Evolutionary conservation across 2,113 vertebrate genomes (phyloP).

Genomic region (Paraplagusia blochii): DNA sequence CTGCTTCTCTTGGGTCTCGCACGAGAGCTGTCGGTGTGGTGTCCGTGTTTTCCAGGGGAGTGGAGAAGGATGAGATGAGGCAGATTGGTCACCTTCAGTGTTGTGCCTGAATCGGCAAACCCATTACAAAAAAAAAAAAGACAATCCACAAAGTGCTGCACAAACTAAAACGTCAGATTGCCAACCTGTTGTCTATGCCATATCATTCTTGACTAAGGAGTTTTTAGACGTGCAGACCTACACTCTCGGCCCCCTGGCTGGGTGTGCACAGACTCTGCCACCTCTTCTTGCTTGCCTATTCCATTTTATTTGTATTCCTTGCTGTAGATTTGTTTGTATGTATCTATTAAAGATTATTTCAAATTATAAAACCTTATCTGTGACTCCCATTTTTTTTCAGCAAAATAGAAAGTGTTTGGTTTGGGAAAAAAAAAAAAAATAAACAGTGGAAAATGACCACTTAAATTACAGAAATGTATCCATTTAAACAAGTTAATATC

Average conservation of each 20-base stretch:
- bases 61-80: background rate
- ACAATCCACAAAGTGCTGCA: constrained; percentile 65
- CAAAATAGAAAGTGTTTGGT: background rate
- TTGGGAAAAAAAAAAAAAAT: too few species aligned
- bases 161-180: constrained; percentile 49
- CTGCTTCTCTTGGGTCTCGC: constrained; percentile 31
- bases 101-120: constrained; percentile 58
- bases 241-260: constrained; percentile 46
- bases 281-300: constrained; percentile 77
- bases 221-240: constrained; percentile 61
- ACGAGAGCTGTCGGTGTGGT: constrained; percentile 39
- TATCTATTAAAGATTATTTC: constrained; percentile 91
- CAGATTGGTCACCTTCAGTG: constrained; percentile 57
- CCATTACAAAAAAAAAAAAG: constrained; percentile 32
- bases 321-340: constrained; percentile 85
- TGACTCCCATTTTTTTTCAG: background rate
- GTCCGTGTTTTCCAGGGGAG: constrained; percentile 43
- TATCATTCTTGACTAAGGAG: constrained; percentile 47
- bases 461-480: too few species aligned
- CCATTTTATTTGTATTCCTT: constrained; percentile 82
- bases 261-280: constrained; percentile 39
- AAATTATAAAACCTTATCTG: constrained; percentile 49
- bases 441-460: too few species aligned
- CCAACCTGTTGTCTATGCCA: constrained; percentile 51
- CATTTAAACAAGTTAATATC: too few species aligned